Percentiles rank a stretch among this genome's conserved stretches.
These are phyloP conservation scores for Aricia agestis DNA, from an alignment of 1,140 invertebrate genomes.

Conservation along the genomic window DNA sequence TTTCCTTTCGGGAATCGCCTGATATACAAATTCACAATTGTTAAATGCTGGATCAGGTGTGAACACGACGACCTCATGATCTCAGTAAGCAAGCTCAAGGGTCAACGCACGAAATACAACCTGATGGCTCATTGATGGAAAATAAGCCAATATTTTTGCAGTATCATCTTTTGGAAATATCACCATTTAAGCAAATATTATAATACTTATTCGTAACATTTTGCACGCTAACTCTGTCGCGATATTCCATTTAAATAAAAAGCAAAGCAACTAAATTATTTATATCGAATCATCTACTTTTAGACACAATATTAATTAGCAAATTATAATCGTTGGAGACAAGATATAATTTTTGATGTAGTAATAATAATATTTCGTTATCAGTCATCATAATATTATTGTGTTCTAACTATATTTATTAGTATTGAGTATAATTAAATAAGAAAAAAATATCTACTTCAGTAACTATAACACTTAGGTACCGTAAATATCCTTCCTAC, in stretches of 20 bases:
- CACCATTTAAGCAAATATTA: neutral
- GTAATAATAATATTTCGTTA: no score
- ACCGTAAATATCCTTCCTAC: no score
- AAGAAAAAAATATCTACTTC: no score
- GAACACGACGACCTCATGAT: conserved; percentile 44
- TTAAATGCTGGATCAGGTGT: conserved; percentile 42
- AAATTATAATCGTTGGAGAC: no score
- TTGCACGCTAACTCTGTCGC: neutral
- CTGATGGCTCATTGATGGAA: conserved; percentile 64
- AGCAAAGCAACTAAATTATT: neutral
- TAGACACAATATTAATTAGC: no score
- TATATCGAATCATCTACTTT: neutral
- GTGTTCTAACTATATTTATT: no score
- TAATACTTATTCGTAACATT: neutral
- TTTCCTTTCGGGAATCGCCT: conserved; percentile 23
- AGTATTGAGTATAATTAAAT: no score
- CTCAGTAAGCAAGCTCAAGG: conserved; percentile 28
- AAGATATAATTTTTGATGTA: no score
- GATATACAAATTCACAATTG: no score
- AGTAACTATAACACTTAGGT: no score
- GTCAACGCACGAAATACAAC: conserved; percentile 54
- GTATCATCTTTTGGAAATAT: conserved; percentile 18
- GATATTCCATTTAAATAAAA: neutral
- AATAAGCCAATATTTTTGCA: conserved; percentile 59
- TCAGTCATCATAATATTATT: no score